A percentile compares a stretch with the other conserved stretches of the same genome.
phyloP scores from a whole-genome alignment of 2,797 vertebrate genomes.

The Allobates femoralis region DNA sequence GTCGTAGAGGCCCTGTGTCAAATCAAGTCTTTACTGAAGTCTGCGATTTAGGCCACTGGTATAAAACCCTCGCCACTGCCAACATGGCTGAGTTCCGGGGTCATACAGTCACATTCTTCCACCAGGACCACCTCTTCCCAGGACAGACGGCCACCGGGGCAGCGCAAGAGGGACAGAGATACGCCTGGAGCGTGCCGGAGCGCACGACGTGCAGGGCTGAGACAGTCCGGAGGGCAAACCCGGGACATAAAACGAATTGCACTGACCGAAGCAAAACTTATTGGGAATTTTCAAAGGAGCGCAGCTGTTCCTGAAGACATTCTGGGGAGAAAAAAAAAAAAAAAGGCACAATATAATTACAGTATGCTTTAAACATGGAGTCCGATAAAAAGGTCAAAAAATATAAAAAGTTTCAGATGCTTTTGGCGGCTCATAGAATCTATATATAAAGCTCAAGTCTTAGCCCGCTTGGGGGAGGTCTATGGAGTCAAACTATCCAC shows the following conservation, averaged over 20 bases:
- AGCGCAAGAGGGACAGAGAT: slow-evolving; percentile 56
- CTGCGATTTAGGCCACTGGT: neutral
- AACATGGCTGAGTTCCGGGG: neutral
- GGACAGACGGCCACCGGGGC: neutral
- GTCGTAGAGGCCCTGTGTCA: slow-evolving; percentile 39
- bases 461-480: no score
- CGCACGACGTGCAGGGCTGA: slow-evolving; percentile 66
- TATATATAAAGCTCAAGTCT: no score
- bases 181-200: slow-evolving; percentile 23
- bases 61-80: slow-evolving; percentile 41
- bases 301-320: slow-evolving; percentile 65
- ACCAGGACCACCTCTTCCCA: slow-evolving; percentile 55
- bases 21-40: neutral
- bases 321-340: slow-evolving; percentile 39
- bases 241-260: slow-evolving; percentile 68
- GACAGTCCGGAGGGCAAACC: neutral
- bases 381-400: no score
- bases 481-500: no score
- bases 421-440: no score
- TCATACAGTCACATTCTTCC: slow-evolving; percentile 63
- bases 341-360: neutral
- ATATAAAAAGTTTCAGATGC: no score
- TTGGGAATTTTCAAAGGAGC: slow-evolving; percentile 53
- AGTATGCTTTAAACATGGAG: no score
- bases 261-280: slow-evolving; percentile 69